Base-by-base conservation (phyloP, 2,888 invertebrate species). In the Chymomyza procnemis region DNA sequence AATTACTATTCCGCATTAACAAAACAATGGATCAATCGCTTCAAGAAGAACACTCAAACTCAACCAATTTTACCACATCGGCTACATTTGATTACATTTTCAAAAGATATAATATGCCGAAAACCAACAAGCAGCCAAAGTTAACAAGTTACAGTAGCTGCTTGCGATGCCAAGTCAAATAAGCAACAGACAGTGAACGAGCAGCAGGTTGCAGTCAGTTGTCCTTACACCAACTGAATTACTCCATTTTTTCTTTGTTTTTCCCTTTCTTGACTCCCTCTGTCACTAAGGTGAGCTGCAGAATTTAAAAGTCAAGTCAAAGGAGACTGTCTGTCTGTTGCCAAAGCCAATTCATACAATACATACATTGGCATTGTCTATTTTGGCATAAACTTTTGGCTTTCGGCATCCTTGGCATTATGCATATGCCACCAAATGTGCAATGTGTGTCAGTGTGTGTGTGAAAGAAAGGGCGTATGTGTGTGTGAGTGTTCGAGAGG, bases 401-500 rank as follows among this genome's bases (percentile, higher is more conserved):
- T 80, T 83, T 85, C 78, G 78, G 86, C 84, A 83, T 71, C 50
- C 74, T 80, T 79, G 76, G 73, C 70, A 78, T 83, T 83, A 70
- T 86, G 84, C 80, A 86, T 81, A 73, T 76, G 85, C 79, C 79
- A 65, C 60, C 64, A 68, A 68, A 74, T 21, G 1, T 46, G 6
- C 22, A 34, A 21, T n/a, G n/a, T n/a, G n/a, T 18, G 1, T 16
- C 3, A 34, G 30, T 8, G 4, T 8, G 47, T 60, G 16, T 65
- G 50, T 65, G 22, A n/a, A n/a, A n/a, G n/a, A n/a, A n/a, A n/a
- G n/a, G n/a, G n/a, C n/a, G n/a, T n/a, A n/a, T 60, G 64, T 69
- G 54, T 54, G 46, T 57, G 26, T 65, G 65, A 70, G 56, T 68
- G 61, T 76, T 65, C 69, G 69, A 73, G 79, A 3, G 34, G 1